phyloP scores from a whole-genome alignment of 2,888 invertebrate species.

The Tachystola acroxantha region DNA sequence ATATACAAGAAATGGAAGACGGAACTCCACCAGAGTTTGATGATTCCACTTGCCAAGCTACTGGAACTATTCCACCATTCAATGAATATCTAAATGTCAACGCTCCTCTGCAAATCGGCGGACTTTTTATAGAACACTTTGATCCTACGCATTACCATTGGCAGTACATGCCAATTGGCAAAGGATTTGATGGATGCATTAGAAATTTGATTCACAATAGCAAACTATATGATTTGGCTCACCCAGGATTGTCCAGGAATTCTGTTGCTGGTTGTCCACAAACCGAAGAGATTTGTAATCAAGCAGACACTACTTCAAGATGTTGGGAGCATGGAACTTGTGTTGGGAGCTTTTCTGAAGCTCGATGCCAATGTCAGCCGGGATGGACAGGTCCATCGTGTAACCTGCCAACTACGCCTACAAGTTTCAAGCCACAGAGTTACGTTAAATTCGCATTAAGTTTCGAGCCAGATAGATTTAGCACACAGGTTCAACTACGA shows the following conservation, averaged over 20 bases:
- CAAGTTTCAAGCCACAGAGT: conserved; percentile 95
- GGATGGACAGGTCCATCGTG: conserved; percentile 97
- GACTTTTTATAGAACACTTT: conserved; percentile 92
- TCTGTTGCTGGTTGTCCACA: conserved; percentile 95
- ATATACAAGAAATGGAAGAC: conserved; percentile 93
- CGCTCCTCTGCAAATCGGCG: conserved; percentile 96
- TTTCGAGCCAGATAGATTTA: conserved; percentile 94
- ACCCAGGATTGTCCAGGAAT: conserved; percentile 92
- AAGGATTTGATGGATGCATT: conserved; percentile 97
- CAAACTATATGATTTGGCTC: conserved; percentile 95
- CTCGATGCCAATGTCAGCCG: conserved; percentile 95
- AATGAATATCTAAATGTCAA: conserved; percentile 98
- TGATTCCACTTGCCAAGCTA: conserved; percentile 92
- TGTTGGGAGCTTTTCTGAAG: conserved; percentile 92
- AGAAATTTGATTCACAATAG: conserved; percentile 97
- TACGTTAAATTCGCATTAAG: conserved; percentile 98
- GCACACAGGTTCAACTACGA: conserved; percentile 93
- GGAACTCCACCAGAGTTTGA: conserved; percentile 93
- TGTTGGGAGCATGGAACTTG: conserved; percentile 98
- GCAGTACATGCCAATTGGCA: conserved; percentile 93
- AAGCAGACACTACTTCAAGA: conserved; percentile 89
- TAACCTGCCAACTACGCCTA: conserved; percentile 90
- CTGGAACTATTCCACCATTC: conserved; percentile 94
- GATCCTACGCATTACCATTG: conserved; percentile 93
- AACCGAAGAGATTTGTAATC: conserved; percentile 94